Percentiles rank a stretch among this genome's conserved stretches.
These are phyloP conservation scores for Camponotus vicinus DNA, from an alignment of 1,140 invertebrate genomes.

Conservation along the genomic window DNA sequence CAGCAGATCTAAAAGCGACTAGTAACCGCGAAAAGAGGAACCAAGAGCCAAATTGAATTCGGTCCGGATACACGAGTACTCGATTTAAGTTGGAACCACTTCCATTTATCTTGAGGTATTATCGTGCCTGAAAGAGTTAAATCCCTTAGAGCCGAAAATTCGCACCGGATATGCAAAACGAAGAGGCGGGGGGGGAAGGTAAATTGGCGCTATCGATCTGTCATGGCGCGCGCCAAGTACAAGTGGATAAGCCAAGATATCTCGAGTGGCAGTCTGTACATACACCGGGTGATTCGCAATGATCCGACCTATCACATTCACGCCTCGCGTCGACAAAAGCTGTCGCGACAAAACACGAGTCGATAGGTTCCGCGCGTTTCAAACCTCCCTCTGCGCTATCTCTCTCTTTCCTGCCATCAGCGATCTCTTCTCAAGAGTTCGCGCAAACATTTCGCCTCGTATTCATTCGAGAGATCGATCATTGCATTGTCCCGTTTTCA, in stretches of 20 bases:
- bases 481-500: constrained; percentile 38
- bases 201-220: constrained; percentile 61
- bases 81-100: constrained; percentile 10
- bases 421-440: constrained; percentile 22
- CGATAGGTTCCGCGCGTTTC: constrained; percentile 52
- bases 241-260: constrained; percentile 62
- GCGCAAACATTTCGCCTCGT: constrained; percentile 35
- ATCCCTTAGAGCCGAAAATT: constrained; percentile 23
- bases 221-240: constrained; percentile 46
- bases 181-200: not conserved
- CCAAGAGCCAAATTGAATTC: not conserved
- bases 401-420: not conserved
- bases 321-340: constrained; percentile 46
- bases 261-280: constrained; percentile 55
- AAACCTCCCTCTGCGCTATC: not conserved
- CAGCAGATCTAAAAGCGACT: not conserved
- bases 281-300: constrained; percentile 54
- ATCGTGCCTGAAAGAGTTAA: constrained; percentile 48
- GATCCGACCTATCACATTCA: constrained; percentile 59
- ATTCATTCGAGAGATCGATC: constrained; percentile 50
- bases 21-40: not conserved
- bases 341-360: constrained; percentile 55
- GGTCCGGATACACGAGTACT: not conserved
- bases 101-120: constrained; percentile 29
- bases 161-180: constrained; percentile 44